Percentiles rank a stretch among this genome's conserved stretches.
Evolutionary conservation across 2,797 vertebrate species (phyloP).

Genomic region (Smutsia temminckii): DNA sequence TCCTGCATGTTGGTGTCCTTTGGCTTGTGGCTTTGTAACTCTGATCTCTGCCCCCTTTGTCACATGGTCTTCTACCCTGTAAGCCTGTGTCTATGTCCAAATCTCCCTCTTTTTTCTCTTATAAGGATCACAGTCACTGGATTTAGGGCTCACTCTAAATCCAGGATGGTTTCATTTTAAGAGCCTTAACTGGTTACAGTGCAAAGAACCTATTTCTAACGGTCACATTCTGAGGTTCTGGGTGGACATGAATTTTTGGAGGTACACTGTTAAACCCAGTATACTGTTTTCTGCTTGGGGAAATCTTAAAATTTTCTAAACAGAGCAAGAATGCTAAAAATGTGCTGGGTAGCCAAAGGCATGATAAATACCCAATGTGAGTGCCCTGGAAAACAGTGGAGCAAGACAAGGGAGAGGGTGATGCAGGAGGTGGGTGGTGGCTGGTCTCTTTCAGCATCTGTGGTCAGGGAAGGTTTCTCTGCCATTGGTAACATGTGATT

Average conservation of each 20-base stretch:
- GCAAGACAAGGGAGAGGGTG: background rate
- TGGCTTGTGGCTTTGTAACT: background rate
- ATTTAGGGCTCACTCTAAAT: background rate
- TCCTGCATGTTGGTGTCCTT: background rate
- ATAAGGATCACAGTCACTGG: background rate
- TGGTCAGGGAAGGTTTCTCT: background rate
- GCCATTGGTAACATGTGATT: background rate
- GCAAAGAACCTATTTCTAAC: background rate
- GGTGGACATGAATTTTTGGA: background rate
- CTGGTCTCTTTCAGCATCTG: background rate
- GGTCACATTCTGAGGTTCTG: slow-evolving; percentile 3
- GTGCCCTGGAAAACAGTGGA: background rate
- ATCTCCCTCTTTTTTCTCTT: background rate
- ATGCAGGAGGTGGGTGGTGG: background rate
- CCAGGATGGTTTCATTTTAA: background rate
- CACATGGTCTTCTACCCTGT: background rate
- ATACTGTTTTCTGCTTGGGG: background rate
- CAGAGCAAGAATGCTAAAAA: background rate
- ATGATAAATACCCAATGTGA: background rate
- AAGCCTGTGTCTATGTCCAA: background rate
- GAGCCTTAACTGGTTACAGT: background rate
- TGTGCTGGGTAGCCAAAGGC: background rate
- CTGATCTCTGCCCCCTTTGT: background rate
- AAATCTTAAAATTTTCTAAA: slow-evolving; percentile 1
- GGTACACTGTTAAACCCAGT: background rate